Evolutionary conservation across 2,888 invertebrate genomes (phyloP).

Genomic region (Omphaloscelis lunosa): DNA sequence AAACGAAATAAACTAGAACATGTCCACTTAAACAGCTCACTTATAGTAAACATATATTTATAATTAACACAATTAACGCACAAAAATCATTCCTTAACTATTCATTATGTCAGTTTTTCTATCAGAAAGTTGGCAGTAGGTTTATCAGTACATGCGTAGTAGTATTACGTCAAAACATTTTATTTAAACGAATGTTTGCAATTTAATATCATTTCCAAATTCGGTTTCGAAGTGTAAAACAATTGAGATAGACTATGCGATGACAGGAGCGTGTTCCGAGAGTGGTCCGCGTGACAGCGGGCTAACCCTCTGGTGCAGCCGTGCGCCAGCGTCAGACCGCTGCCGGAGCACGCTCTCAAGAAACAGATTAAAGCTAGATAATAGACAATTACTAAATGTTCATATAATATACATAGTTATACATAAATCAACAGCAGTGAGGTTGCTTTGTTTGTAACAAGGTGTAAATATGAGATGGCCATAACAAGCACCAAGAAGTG

Average conservation of each 20-base stretch:
- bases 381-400: conserved; percentile 71
- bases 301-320: not conserved
- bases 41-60: conserved; percentile 86
- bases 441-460: conserved; percentile 83
- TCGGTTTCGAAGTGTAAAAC: conserved; percentile 79
- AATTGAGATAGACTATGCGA: conserved; percentile 71
- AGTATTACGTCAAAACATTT: conserved; percentile 72
- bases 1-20: conserved; percentile 88
- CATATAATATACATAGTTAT: conserved; percentile 75
- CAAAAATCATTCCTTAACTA: conserved; percentile 84
- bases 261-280: conserved; percentile 63
- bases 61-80: conserved; percentile 88
- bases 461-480: conserved; percentile 86
- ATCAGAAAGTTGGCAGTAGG: conserved; percentile 89
- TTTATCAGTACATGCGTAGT: conserved; percentile 81
- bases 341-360: conserved; percentile 57
- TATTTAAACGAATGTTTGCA: conserved; percentile 77
- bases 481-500: conserved; percentile 86
- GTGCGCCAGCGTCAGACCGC: not conserved
- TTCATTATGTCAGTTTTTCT: conserved; percentile 75
- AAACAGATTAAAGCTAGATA: conserved; percentile 77
- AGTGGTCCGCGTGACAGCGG: conserved; percentile 7
- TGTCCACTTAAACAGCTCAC: conserved; percentile 86
- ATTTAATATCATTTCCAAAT: conserved; percentile 85
- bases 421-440: conserved; percentile 80